Base-by-base conservation (phyloP, 92 coral and sea anemone genomes). In the Anthopleura xanthogrammica region DNA sequence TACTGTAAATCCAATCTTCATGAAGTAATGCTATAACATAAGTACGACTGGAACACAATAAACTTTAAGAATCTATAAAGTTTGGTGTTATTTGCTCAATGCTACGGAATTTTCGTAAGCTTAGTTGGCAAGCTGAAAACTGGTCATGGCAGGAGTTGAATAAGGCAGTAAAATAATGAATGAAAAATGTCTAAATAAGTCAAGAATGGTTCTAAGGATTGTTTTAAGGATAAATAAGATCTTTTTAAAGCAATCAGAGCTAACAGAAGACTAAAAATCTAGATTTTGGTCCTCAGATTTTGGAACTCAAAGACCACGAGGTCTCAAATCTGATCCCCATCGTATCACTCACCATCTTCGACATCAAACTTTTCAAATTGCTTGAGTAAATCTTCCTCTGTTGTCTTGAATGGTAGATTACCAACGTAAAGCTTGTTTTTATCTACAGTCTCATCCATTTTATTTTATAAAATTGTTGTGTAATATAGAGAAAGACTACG, bases 331-430 rank as follows among this genome's bases (percentile, higher is more conserved):
- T 68, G 43, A 62, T 20, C 36, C 11, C 24, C 5, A 46, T 29
- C 36, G 36, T 29, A 29, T 68, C 16, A 36, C 74, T 68, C 17
- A 68, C 74, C 74, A 16, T 68, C 41, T 68, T 68, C 74, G 7
- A 68, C 74, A 3, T 68, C 74, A 42, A 68, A 68, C 74, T 29
- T 68, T 36, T 68, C 41, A 36, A 68, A 68, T 68, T 36, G 14
- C 12, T 7, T 8, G 40, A 13, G 42, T 29, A 68, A 13, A 68
- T 68, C 74, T 6, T 68, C 74, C 42, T 68, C 74, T 23, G 74
- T 68, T 12, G 74, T 68, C 74, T 68, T 68, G 42, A 68, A 68
- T 68, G 74, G 74, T 29, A 68, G 74, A 14, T 68, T 68, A 3
- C 74, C 74, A 2, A 68, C 42, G 42, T 68, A 68, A 24, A 68